Base-by-base conservation (phyloP, 2,888 invertebrate genomes). In the Amphimallon solstitiale region DNA sequence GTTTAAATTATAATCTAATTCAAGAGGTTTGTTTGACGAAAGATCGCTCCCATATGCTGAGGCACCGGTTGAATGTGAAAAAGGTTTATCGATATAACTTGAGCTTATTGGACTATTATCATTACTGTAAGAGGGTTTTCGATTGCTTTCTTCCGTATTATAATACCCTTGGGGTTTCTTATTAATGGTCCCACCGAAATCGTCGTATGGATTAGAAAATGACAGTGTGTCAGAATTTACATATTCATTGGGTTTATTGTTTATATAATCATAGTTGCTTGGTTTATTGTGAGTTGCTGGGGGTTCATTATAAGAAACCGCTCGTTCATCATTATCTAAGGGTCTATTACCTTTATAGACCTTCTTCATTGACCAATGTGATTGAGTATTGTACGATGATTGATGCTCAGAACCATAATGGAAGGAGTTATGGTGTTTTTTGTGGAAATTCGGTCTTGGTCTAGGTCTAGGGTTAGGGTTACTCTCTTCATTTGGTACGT, bases 281-380 rank as follows among this genome's bases (percentile, higher is more conserved):
- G 56, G 56, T 45, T 23, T 21, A 21, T 54, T 19, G 12, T 54
- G 38, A 14, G 54, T 38, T 12, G 45, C 7, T 17, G 14, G 15
- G n/a, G 64, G 64, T 63, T 38, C 34, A 38, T 65, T 65, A 23
- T 65, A 65, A 9, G 64, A 65, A 37, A 65, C 59, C 5, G 64
- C 64, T 38, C 49, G 48, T 38, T 56, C 48, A 12, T 65, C 14
- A 15, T 56, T 35, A 21, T 59, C 29, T 3, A 17, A 19, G 17
- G 38, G 38, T 10, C 23, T 12, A 23, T 46, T 12, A 10, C 56
- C 56, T 56, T 65, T 54, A 37, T 64, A 54, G 10, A 19, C 9
- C 2, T 51, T 34, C 34, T 56, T 46, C 10, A 21, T 37, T 19
- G 51, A 43, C 52, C 52, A 54, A 34, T 54, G 29, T 35, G 38